Percentiles rank a stretch among this genome's conserved stretches.
These are phyloP conservation scores for Drosophila mettleri DNA, from an alignment of 2,888 invertebrate species.

Conservation along the genomic window DNA sequence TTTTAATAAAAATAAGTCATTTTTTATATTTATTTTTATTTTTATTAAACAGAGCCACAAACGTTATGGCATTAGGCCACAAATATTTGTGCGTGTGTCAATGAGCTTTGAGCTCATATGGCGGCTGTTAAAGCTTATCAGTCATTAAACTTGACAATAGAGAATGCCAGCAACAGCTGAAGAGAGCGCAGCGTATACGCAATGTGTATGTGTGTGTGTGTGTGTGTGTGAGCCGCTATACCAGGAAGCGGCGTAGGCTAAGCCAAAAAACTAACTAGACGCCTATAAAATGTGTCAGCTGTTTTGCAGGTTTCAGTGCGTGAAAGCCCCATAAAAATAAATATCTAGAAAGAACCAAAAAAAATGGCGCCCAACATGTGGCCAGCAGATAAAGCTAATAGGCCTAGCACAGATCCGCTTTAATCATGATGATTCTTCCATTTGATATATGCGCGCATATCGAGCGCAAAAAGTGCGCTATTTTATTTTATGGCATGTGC, in stretches of 20 bases:
- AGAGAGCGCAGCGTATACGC: slow-evolving; percentile 42
- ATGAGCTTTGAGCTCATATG: slow-evolving; percentile 25
- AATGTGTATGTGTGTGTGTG: slow-evolving; percentile 28
- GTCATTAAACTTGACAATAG: slow-evolving; percentile 72
- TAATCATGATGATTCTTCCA: slow-evolving; percentile 64
- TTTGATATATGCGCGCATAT: slow-evolving; percentile 29
- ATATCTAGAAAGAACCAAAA: not conserved
- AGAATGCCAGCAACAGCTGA: slow-evolving; percentile 25
- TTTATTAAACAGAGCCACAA: not conserved
- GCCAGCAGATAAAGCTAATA: slow-evolving; percentile 8
- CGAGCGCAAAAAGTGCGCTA: slow-evolving; percentile 37
- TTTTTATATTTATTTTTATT: no score
- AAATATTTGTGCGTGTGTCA: slow-evolving; percentile 34
- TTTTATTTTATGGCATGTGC: slow-evolving; percentile 65
- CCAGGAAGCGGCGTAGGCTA: slow-evolving; percentile 25
- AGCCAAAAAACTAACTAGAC: slow-evolving; percentile 12
- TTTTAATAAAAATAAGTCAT: slow-evolving; percentile 12
- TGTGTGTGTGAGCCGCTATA: slow-evolving; percentile 30
- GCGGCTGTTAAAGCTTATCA: slow-evolving; percentile 62
- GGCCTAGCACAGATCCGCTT: slow-evolving; percentile 31
- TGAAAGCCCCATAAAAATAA: slow-evolving; percentile 22
- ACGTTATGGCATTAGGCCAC: slow-evolving; percentile 14
- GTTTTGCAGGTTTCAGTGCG: slow-evolving; percentile 48
- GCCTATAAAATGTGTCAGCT: slow-evolving; percentile 69
- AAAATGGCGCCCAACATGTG: slow-evolving; percentile 47